Evolutionary conservation across 2,888 invertebrate genomes (phyloP).

Genomic region (Exephanes ischioxanthus): DNA sequence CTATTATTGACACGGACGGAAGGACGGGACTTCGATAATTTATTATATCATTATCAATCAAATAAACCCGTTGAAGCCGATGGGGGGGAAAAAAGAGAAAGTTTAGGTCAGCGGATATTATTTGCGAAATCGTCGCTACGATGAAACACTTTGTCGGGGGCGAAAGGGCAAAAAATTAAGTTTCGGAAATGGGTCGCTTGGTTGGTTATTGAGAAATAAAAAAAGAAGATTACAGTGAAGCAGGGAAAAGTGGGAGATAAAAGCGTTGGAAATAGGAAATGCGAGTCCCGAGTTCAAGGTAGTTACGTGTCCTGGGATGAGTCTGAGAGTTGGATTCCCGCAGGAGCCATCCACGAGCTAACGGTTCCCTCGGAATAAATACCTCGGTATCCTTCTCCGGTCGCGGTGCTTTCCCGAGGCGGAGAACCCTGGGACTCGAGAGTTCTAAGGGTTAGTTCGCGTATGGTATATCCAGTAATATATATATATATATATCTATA

Average conservation of each 20-base stretch:
- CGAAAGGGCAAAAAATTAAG: not conserved
- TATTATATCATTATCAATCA: not conserved
- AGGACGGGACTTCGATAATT: not conserved
- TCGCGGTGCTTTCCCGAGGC: conserved; percentile 43
- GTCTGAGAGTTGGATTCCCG: conserved; percentile 81
- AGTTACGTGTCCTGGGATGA: conserved; percentile 81
- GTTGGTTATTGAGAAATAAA: conserved; percentile 42
- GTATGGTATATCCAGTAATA: conserved; percentile 10
- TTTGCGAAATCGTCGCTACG: not conserved
- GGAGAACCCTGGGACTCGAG: conserved; percentile 18
- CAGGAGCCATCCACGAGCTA: conserved; percentile 80
- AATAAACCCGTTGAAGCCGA: not conserved
- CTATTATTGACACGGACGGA: not conserved
- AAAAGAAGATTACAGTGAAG: not conserved
- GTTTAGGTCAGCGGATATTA: not conserved
- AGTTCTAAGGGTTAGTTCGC: conserved; percentile 12
- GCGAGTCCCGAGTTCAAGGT: conserved; percentile 65
- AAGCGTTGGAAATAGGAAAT: conserved; percentile 71
- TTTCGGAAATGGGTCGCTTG: conserved; percentile 32
- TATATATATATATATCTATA: conserved; percentile 1
- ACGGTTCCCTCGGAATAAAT: conserved; percentile 80
- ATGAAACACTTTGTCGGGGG: not conserved
- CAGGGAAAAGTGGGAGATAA: conserved; percentile 19
- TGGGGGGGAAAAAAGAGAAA: not conserved
- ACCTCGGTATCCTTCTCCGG: conserved; percentile 62